phyloP scores from a whole-genome alignment of 1,140 invertebrate genomes.

The Telenomus remus region DNA sequence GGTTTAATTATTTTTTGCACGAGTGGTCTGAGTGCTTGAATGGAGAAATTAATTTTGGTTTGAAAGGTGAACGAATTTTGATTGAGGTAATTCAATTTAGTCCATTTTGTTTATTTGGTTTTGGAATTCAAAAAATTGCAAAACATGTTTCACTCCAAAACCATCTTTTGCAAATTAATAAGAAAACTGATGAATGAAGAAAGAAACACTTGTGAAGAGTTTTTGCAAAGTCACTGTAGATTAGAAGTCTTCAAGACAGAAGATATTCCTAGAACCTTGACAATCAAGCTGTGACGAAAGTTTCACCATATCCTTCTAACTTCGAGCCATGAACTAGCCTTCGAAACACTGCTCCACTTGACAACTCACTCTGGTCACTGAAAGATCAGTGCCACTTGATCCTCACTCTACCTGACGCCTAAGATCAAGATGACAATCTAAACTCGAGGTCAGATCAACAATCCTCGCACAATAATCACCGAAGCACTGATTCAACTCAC shows the following conservation, averaged over 20 bases:
- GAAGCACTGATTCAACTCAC: conserved; percentile 65
- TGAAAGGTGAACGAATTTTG: conserved; percentile 5
- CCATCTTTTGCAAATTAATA: no score
- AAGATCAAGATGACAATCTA: conserved; percentile 64
- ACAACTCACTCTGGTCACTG: not conserved
- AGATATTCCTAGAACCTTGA: no score
- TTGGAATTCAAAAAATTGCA: no score
- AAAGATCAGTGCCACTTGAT: conserved; percentile 62
- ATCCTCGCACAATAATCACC: conserved; percentile 9
- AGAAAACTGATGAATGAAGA: no score
- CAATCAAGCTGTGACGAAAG: no score
- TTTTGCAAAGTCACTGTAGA: no score
- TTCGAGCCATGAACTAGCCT: not conserved
- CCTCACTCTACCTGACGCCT: conserved; percentile 51
- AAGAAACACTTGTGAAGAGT: no score
- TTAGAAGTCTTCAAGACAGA: no score
- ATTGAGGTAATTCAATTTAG: conserved; percentile 11
- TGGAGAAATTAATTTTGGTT: conserved; percentile 3
- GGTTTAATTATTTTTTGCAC: conserved; percentile 74
- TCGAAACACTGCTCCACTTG: conserved; percentile 28
- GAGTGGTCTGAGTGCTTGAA: conserved; percentile 1
- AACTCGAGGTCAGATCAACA: conserved; percentile 33
- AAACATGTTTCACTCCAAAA: no score
- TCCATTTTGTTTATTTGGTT: not conserved
- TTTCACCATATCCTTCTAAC: no score